Evolutionary conservation across 2,797 vertebrate genomes (phyloP).

Genomic region (Agapornis canus): DNA sequence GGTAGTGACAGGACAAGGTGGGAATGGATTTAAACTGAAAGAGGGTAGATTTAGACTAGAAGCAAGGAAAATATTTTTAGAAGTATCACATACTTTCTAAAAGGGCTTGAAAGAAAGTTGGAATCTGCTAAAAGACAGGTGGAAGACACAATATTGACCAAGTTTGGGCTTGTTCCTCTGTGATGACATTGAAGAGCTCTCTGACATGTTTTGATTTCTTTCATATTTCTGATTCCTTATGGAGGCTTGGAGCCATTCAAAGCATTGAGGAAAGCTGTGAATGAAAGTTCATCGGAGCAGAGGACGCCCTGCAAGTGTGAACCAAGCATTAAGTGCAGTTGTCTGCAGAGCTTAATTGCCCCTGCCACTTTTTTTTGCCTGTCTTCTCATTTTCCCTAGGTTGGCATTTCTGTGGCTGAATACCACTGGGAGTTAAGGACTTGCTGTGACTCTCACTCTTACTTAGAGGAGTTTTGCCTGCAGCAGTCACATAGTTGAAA

Average conservation of each 20-base stretch:
- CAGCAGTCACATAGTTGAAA: constrained; percentile 80
- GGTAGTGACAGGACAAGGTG: background rate
- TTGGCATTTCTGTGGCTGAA: constrained; percentile 71
- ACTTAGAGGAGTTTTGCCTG: constrained; percentile 79
- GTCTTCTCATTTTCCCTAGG: constrained; percentile 65
- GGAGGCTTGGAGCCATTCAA: background rate
- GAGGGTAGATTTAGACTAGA: background rate
- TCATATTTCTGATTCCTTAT: background rate
- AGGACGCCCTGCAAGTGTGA: background rate
- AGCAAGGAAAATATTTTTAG: background rate
- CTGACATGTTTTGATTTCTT: background rate
- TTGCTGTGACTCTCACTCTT: constrained; percentile 62
- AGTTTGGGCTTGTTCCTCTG: background rate
- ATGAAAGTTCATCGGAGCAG: background rate
- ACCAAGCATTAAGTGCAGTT: background rate
- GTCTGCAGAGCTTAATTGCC: constrained; percentile 34
- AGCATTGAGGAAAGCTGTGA: background rate
- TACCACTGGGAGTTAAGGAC: constrained; percentile 72
- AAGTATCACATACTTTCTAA: background rate
- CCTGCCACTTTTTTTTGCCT: background rate
- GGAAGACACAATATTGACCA: background rate
- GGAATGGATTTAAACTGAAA: background rate
- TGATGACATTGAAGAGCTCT: background rate
- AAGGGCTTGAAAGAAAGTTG: background rate
- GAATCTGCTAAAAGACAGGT: background rate